Conservation (phyloP, 2,888 invertebrate species). For the Trissoscelio sp. region DNA sequence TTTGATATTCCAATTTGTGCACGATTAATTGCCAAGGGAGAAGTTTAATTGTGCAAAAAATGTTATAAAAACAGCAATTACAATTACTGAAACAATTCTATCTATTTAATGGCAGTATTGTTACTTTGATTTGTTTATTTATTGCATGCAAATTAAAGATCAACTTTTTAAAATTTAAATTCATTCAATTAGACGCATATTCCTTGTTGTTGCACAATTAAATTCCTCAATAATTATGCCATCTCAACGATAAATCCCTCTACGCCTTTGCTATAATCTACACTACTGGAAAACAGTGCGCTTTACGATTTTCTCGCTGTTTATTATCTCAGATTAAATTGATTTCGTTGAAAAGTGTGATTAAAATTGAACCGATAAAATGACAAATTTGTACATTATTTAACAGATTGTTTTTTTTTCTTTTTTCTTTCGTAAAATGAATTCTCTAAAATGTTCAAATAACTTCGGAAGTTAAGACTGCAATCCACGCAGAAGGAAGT, state of each 20-base stretch:
- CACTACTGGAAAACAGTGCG: slow-evolving; percentile 15
- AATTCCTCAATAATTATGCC: slow-evolving; percentile 15
- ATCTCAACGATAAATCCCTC: slow-evolving; percentile 11
- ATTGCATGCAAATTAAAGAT: no score
- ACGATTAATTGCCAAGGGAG: neutral
- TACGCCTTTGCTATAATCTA: slow-evolving; percentile 1
- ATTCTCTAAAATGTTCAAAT: neutral
- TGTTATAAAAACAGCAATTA: no score
- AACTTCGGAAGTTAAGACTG: slow-evolving; percentile 32
- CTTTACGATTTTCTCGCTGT: no score
- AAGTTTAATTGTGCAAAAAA: slow-evolving; percentile 31
- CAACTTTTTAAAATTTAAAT: no score
- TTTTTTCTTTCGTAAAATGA: no score
- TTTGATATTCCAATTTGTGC: slow-evolving; percentile 31
- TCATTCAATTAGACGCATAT: neutral
- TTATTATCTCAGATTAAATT: no score
- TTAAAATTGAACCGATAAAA: neutral
- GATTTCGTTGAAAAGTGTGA: neutral
- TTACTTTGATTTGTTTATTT: no score
- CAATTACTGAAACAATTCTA: neutral
- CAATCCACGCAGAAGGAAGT: slow-evolving; percentile 55
- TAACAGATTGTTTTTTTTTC: neutral
- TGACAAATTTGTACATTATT: neutral
- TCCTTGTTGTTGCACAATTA: slow-evolving; percentile 27
- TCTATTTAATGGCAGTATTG: neutral